Conservation (phyloP, 2,113 vertebrate species). For the Neotoma lepida region DNA sequence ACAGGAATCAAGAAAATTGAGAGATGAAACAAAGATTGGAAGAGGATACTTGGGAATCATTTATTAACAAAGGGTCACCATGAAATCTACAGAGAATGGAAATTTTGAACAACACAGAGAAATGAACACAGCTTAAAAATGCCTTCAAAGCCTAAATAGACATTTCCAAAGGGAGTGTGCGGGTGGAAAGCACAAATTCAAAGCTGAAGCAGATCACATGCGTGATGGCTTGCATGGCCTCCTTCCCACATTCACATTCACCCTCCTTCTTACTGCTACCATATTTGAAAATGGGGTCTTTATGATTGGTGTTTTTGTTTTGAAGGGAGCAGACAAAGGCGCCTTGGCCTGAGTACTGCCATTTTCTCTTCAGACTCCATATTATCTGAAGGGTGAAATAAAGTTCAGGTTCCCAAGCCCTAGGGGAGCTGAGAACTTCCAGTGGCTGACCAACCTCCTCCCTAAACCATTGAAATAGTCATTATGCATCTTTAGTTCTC, state of each 20-base stretch:
- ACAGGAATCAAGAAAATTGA: background rate
- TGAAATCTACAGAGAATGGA: background rate
- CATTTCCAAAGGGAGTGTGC: too few species aligned
- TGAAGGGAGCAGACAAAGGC: too few species aligned
- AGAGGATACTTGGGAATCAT: background rate
- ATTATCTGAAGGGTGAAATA: too few species aligned
- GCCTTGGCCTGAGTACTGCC: too few species aligned
- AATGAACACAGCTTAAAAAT: background rate
- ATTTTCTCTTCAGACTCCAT: too few species aligned
- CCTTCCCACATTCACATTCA: background rate
- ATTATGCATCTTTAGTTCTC: too few species aligned
- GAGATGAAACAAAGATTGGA: background rate
- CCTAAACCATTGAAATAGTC: too few species aligned
- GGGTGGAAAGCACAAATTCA: background rate
- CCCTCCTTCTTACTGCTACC: background rate
- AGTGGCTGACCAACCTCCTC: too few species aligned
- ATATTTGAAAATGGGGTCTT: background rate
- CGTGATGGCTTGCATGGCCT: background rate
- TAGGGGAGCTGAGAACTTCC: too few species aligned
- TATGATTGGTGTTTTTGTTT: background rate
- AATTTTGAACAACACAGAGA: background rate
- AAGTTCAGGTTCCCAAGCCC: too few species aligned
- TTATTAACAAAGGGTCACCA: background rate
- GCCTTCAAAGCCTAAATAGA: background rate
- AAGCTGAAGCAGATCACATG: background rate